These are phyloP conservation scores for Hypomesus transpacificus DNA, from an alignment of 2,113 vertebrate species.

Conservation along the genomic window DNA sequence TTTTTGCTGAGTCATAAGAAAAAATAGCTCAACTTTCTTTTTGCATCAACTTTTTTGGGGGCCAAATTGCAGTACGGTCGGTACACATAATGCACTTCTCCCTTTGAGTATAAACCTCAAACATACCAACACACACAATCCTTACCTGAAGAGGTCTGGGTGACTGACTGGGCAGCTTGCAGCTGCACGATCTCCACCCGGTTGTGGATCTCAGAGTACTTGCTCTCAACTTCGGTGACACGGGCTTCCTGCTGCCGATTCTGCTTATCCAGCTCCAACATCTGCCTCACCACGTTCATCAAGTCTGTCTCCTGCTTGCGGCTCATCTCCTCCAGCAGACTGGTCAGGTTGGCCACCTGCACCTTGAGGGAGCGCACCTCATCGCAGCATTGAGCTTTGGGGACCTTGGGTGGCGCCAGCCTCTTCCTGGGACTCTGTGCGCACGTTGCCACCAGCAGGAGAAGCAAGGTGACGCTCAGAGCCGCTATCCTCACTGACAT, in stretches of 20 bases:
- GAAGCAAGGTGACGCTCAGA: slow-evolving; percentile 55
- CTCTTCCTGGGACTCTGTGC: slow-evolving; percentile 78
- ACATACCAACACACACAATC: background rate
- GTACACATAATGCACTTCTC: background rate
- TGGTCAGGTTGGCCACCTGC: slow-evolving; percentile 89
- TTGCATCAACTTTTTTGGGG: background rate
- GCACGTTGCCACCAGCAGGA: slow-evolving; percentile 49
- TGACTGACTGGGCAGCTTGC: slow-evolving; percentile 83
- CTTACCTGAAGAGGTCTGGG: slow-evolving; percentile 92
- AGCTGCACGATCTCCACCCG: slow-evolving; percentile 93
- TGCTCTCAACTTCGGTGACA: slow-evolving; percentile 86
- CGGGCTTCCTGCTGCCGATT: slow-evolving; percentile 81
- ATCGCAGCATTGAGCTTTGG: slow-evolving; percentile 80
- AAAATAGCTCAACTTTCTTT: background rate
- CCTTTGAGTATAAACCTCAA: too few species aligned
- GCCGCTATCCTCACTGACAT: slow-evolving; percentile 36
- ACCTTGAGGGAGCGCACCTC: slow-evolving; percentile 84
- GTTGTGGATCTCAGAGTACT: slow-evolving; percentile 93
- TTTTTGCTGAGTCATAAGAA: background rate
- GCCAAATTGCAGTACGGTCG: background rate
- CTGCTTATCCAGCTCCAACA: slow-evolving; percentile 87
- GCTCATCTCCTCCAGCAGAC: slow-evolving; percentile 79
- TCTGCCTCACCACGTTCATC: slow-evolving; percentile 82
- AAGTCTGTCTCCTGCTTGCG: slow-evolving; percentile 87
- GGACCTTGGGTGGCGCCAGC: slow-evolving; percentile 54